phyloP scores from a whole-genome alignment of 2,797 vertebrate genomes.

The Limnodromus scolopaceus region DNA sequence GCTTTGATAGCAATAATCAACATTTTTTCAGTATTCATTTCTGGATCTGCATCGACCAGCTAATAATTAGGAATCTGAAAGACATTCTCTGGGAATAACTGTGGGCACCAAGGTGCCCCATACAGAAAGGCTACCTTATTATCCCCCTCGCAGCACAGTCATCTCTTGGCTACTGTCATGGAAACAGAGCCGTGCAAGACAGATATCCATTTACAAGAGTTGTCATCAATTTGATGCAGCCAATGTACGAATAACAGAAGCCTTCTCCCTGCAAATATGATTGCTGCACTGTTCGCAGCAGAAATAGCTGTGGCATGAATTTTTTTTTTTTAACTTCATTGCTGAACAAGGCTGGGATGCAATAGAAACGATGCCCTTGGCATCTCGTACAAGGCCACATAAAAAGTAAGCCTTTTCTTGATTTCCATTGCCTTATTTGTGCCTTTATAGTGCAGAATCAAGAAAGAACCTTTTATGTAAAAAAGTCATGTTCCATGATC shows the following conservation, averaged over 20 bases:
- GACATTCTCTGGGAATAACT: not conserved
- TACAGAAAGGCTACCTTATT: not conserved
- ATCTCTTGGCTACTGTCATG: slow-evolving; percentile 15
- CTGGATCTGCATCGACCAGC: not conserved
- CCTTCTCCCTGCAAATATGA: not conserved
- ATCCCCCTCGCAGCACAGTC: not conserved
- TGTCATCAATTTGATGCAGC: slow-evolving; percentile 8
- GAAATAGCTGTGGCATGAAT: not conserved
- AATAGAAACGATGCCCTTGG: not conserved
- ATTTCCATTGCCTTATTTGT: not conserved
- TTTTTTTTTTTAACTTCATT: not conserved
- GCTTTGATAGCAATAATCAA: not conserved
- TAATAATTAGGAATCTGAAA: not conserved
- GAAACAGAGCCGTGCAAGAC: slow-evolving; percentile 20
- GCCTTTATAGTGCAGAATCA: not conserved
- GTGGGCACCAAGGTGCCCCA: not conserved
- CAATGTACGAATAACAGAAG: not conserved
- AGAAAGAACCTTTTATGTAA: not conserved
- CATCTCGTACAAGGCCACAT: not conserved
- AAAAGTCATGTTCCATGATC: not conserved
- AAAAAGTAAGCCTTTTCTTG: not conserved
- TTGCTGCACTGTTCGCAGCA: not conserved
- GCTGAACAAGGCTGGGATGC: not conserved
- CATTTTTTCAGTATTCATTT: not conserved
- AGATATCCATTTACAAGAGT: not conserved